Percentiles rank a stretch among this genome's conserved stretches.
Conservation (phyloP, 2,113 vertebrate species). For the Leptobrachium ailaonicum region DNA sequence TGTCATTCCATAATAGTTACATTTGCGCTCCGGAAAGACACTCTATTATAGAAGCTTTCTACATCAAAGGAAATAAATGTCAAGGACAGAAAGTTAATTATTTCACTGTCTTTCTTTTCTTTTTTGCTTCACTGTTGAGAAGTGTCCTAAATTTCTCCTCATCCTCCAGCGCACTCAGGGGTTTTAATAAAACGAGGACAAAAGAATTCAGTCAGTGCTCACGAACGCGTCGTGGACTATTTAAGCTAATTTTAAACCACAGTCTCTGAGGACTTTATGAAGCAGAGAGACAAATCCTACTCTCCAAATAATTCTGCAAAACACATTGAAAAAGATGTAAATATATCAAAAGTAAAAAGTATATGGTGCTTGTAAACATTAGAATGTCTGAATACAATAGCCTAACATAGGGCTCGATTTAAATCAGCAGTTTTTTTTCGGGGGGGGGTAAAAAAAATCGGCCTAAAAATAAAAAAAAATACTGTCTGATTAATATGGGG, state of each 20-base stretch:
- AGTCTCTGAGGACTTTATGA: background rate
- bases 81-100: background rate
- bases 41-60: background rate
- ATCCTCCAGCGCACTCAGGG: background rate
- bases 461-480: no score
- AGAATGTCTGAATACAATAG: no score
- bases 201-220: background rate
- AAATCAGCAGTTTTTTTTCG: no score
- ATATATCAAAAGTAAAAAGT: background rate
- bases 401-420: no score
- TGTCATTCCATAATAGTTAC: background rate
- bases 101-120: background rate
- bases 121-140: background rate
- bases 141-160: conserved; percentile 11
- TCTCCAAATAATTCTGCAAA: background rate
- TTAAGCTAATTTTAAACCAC: background rate
- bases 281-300: no score
- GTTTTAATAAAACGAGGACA: background rate
- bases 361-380: no score
- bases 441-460: no score
- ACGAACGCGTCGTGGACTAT: background rate
- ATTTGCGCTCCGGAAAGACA: background rate
- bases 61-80: background rate
- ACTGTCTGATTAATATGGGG: no score
- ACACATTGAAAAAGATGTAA: background rate